Evolutionary conservation across 2,113 vertebrate species (phyloP).

Genomic region (Tyrannus savana): DNA sequence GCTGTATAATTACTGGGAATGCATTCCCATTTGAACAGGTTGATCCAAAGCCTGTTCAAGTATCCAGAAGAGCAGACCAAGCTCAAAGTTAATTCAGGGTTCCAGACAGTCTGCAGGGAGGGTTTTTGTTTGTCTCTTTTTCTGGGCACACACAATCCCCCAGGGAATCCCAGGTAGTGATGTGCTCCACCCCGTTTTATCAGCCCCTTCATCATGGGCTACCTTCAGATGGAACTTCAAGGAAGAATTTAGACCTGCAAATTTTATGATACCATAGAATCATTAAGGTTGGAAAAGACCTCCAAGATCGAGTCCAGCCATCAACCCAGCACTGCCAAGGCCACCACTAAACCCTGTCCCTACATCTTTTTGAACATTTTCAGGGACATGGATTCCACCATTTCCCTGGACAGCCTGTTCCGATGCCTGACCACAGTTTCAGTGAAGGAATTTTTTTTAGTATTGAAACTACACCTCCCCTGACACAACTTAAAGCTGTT

Average conservation of each 20-base stretch:
- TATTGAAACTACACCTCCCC: neutral
- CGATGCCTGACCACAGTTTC: neutral
- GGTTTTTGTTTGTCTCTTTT: neutral
- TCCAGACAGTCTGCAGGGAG: accelerated
- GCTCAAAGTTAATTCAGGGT: neutral
- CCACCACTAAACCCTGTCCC: neutral
- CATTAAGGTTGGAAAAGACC: neutral
- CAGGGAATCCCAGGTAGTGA: neutral
- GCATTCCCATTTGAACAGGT: neutral
- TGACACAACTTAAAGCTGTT: neutral
- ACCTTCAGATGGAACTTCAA: neutral
- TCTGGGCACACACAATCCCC: neutral
- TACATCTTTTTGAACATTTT: neutral
- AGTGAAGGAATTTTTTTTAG: neutral
- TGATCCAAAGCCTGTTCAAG: neutral
- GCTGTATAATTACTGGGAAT: neutral
- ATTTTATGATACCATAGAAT: neutral
- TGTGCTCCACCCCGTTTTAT: neutral
- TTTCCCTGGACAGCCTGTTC: neutral
- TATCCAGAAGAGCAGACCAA: neutral
- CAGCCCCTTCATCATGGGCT: neutral
- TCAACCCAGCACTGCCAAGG: neutral
- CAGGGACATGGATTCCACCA: neutral
- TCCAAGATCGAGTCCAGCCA: neutral
- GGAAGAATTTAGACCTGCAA: neutral